These are phyloP conservation scores for Xanthorhoe designata DNA, from an alignment of 2,888 invertebrate species.

Conservation along the genomic window DNA sequence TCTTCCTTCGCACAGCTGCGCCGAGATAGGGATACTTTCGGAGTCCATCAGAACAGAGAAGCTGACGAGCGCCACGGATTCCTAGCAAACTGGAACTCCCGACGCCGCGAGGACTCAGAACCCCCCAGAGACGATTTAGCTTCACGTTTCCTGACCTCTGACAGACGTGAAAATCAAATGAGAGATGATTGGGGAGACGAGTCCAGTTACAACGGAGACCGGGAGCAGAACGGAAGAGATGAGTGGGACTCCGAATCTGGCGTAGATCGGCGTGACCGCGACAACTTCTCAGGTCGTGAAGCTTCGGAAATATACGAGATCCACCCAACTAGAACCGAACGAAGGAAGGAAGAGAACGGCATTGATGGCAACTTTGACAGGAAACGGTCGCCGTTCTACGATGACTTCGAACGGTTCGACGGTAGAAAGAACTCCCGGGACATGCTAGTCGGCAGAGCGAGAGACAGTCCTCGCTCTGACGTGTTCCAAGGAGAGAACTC, in stretches of 20 bases:
- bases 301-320: slow-evolving; percentile 81
- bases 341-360: slow-evolving; percentile 72
- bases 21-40: slow-evolving; percentile 90
- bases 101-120: slow-evolving; percentile 74
- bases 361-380: slow-evolving; percentile 69
- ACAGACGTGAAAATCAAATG: slow-evolving; percentile 66
- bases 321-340: slow-evolving; percentile 69
- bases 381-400: slow-evolving; percentile 73
- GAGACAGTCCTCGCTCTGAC: slow-evolving; percentile 79
- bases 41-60: slow-evolving; percentile 88
- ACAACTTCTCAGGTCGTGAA: slow-evolving; percentile 74
- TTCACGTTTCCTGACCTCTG: slow-evolving; percentile 74
- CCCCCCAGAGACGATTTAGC: slow-evolving; percentile 74
- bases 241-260: slow-evolving; percentile 83
- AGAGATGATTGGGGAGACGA: slow-evolving; percentile 80
- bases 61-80: slow-evolving; percentile 83
- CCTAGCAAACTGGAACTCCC: slow-evolving; percentile 81
- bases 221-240: slow-evolving; percentile 68
- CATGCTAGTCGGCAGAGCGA: slow-evolving; percentile 77
- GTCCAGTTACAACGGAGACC: slow-evolving; percentile 71
- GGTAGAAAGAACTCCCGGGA: slow-evolving; percentile 81
- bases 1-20: slow-evolving; percentile 88
- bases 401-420: slow-evolving; percentile 79
- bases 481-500: slow-evolving; percentile 65
- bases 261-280: slow-evolving; percentile 68